Percentiles rank a stretch among this genome's conserved stretches.
Conservation (phyloP, 2,888 invertebrate species). For the Xestia xanthographa region DNA sequence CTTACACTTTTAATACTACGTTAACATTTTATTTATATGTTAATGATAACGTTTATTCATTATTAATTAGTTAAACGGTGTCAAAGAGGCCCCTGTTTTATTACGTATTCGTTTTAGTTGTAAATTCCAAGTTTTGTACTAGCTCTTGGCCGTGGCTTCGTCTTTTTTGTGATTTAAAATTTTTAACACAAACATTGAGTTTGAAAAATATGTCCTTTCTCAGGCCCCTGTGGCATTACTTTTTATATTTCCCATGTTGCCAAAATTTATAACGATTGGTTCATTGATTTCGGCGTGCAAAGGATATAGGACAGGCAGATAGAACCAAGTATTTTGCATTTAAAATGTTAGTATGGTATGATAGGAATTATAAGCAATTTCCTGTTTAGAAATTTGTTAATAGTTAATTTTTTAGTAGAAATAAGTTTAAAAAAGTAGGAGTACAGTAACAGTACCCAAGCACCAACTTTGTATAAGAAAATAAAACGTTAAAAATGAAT, state of each 20-base stretch:
- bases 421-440: neutral
- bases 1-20: neutral
- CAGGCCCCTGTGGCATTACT: neutral
- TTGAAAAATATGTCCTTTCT: neutral
- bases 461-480: neutral
- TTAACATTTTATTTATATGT: slow-evolving; percentile 1
- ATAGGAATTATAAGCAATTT: neutral
- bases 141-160: neutral
- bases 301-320: neutral
- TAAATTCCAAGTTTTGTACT: neutral
- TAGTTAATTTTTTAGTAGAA: no score
- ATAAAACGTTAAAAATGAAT: no score
- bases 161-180: neutral
- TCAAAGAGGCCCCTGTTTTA: slow-evolving; percentile 15
- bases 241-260: neutral
- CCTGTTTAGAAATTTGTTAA: neutral
- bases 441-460: neutral
- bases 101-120: neutral
- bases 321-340: neutral
- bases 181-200: neutral
- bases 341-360: neutral
- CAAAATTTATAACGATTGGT: neutral
- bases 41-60: slow-evolving; percentile 23
- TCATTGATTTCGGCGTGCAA: neutral
- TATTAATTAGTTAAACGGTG: slow-evolving; percentile 3